A percentile compares a stretch with the other conserved stretches of the same genome.
Evolutionary conservation across 2,113 vertebrate species (phyloP).

Genomic region (Setophaga petechia): DNA sequence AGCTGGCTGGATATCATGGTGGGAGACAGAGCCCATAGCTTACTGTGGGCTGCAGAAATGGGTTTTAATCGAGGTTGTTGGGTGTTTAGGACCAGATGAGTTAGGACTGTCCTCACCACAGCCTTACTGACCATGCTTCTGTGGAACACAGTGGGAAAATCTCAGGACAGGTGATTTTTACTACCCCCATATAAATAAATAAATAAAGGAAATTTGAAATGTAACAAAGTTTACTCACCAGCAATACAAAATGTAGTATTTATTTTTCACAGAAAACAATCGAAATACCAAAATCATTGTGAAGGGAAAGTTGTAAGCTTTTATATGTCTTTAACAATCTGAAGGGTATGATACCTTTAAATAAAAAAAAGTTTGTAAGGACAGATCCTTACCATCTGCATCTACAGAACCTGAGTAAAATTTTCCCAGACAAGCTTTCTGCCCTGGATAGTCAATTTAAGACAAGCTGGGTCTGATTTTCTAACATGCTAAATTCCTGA

Average conservation of each 20-base stretch:
- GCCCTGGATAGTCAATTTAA: not conserved
- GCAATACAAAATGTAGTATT: not conserved
- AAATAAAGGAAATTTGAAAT: not conserved
- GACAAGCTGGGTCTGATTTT: not conserved
- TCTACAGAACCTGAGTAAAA: not conserved
- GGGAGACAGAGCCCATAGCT: not conserved
- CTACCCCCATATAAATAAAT: not conserved
- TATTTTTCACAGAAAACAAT: not conserved
- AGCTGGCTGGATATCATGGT: not conserved
- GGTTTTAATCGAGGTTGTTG: not conserved
- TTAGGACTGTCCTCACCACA: not conserved
- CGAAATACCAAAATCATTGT: not conserved
- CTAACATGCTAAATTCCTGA: not conserved
- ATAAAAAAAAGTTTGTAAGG: not conserved
- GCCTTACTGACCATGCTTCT: not conserved
- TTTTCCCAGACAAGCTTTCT: not conserved
- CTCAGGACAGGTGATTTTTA: not conserved
- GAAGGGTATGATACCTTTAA: not conserved
- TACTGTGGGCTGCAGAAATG: not conserved
- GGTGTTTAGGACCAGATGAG: not conserved
- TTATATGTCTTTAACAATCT: not conserved
- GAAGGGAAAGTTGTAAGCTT: not conserved
- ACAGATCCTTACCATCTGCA: not conserved
- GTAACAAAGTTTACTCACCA: not conserved
- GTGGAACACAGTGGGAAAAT: not conserved